A percentile compares a stretch with the other conserved stretches of the same genome.
Evolutionary conservation across 2,797 vertebrate species (phyloP).

Genomic region (Channallabes apus): DNA sequence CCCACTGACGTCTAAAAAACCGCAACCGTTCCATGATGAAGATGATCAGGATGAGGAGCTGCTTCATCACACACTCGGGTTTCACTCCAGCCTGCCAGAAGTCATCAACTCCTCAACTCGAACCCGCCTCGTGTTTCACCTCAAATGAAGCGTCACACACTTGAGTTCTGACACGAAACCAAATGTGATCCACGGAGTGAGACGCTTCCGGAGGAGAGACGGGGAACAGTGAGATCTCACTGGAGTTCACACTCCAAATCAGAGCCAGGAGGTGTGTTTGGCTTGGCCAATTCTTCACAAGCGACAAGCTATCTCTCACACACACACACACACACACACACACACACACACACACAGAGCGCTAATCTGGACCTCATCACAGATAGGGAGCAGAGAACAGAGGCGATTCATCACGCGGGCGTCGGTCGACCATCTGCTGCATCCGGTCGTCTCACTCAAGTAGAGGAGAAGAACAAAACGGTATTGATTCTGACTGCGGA

Average conservation of each 20-base stretch:
- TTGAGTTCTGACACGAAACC: not conserved
- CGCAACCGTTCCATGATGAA: not conserved
- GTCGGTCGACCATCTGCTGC: not conserved
- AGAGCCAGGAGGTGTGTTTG: conserved; percentile 73
- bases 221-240: conserved; percentile 49
- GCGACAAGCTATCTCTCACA: not conserved
- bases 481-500: not conserved
- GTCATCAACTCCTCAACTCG: not conserved
- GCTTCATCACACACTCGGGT: not conserved
- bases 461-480: conserved; percentile 5
- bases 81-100: not conserved
- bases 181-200: conserved; percentile 20
- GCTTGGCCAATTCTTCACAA: conserved; percentile 60
- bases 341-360: conserved; percentile 32
- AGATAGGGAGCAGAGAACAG: conserved; percentile 1
- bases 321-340: conserved; percentile 6
- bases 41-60: too few species aligned
- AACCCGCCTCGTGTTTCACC: not conserved
- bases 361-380: conserved; percentile 30
- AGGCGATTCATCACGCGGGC: conserved; percentile 12
- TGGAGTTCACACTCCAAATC: conserved; percentile 52
- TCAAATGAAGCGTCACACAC: not conserved
- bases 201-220: conserved; percentile 70
- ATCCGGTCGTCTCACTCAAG: conserved; percentile 3
- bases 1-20: not conserved